Percentiles rank a stretch among this genome's conserved stretches.
phyloP scores from a whole-genome alignment of 2,113 vertebrate genomes.

The Scytalopus superciliaris region DNA sequence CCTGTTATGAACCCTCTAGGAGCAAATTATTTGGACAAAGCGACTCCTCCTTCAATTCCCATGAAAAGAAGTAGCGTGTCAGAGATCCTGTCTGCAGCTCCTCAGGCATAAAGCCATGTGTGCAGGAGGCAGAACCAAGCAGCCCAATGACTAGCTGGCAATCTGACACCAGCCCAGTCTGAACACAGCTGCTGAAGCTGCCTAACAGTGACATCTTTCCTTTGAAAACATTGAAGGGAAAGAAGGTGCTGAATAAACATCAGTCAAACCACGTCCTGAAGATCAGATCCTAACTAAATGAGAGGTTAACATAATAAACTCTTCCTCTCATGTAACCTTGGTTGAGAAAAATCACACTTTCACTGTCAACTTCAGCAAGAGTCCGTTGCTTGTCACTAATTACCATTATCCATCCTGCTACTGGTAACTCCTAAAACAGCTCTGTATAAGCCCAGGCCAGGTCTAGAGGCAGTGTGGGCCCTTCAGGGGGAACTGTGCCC shows the following conservation, averaged over 20 bases:
- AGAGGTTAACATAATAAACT: not conserved
- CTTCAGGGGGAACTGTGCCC: not conserved
- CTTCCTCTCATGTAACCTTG: not conserved
- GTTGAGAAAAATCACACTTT: not conserved
- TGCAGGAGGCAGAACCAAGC: not conserved
- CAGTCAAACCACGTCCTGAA: not conserved
- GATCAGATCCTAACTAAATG: not conserved
- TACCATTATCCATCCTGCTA: not conserved
- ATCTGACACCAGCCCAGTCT: not conserved
- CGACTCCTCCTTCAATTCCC: not conserved
- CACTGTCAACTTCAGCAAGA: not conserved
- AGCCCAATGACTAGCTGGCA: not conserved
- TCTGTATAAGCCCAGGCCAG: not conserved
- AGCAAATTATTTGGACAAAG: not conserved
- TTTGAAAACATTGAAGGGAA: not conserved
- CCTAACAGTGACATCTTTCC: not conserved
- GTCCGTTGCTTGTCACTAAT: not conserved
- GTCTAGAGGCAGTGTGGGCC: not conserved
- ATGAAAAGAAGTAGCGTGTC: not conserved
- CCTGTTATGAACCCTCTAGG: not conserved
- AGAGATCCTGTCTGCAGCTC: not conserved
- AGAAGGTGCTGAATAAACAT: not conserved
- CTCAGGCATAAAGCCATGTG: not conserved
- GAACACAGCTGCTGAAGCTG: not conserved
- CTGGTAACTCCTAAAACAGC: not conserved